Conservation (phyloP, 1,140 invertebrate genomes). For the Dreissena rostriformis region DNA sequence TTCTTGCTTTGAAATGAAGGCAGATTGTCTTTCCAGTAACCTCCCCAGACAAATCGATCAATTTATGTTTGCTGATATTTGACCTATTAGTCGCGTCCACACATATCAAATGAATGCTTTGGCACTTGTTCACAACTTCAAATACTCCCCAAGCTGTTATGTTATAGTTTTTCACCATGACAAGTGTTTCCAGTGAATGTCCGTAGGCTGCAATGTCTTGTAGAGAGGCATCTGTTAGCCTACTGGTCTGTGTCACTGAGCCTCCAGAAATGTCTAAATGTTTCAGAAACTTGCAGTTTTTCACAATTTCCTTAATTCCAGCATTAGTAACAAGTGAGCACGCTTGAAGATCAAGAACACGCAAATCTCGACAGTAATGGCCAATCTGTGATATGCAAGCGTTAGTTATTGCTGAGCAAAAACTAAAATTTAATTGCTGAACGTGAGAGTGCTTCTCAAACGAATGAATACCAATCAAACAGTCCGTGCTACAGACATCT, state of each 20-base stretch:
- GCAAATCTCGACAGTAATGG: constrained; percentile 53
- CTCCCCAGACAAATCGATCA: constrained; percentile 35
- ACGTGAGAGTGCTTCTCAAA: constrained; percentile 47
- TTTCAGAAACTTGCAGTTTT: constrained; percentile 45
- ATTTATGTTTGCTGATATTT: constrained; percentile 29
- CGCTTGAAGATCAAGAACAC: constrained; percentile 35
- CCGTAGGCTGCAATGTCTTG: constrained; percentile 38
- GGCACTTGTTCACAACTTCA: constrained; percentile 35
- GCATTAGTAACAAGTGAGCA: constrained; percentile 60
- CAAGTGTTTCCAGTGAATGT: constrained; percentile 27
- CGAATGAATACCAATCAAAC: neutral
- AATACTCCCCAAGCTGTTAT: constrained; percentile 43
- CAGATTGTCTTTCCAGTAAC: constrained; percentile 39
- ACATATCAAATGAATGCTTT: constrained; percentile 7
- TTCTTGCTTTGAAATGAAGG: constrained; percentile 29
- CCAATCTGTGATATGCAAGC: constrained; percentile 56
- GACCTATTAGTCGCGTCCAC: constrained; percentile 20
- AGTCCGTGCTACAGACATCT: neutral
- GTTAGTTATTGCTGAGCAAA: constrained; percentile 58
- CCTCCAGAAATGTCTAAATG: constrained; percentile 51
- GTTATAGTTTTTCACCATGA: constrained; percentile 40
- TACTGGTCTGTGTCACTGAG: constrained; percentile 32
- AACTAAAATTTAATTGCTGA: constrained; percentile 44
- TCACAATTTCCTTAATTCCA: constrained; percentile 44
- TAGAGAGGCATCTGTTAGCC: constrained; percentile 31